phyloP scores from a whole-genome alignment of 2,888 invertebrate genomes.

The Volucella zonaria region DNA sequence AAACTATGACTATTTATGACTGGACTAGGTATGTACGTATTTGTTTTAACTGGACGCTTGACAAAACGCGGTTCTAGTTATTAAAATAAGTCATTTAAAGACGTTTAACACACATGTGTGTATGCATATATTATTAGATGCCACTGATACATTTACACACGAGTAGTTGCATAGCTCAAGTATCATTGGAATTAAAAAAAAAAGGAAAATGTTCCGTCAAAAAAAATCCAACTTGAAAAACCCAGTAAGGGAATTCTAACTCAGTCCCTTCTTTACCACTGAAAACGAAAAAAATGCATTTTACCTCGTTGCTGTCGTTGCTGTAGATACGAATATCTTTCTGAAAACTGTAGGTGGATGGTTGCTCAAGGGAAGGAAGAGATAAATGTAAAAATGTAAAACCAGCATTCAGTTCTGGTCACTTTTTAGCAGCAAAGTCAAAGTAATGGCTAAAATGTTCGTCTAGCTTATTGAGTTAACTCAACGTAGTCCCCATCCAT shows the following conservation, averaged over 20 bases:
- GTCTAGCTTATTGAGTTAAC: slow-evolving; percentile 14
- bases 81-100: too few species aligned
- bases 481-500: neutral
- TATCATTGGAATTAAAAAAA: neutral
- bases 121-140: too few species aligned
- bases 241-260: slow-evolving; percentile 15
- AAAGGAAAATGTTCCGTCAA: slow-evolving; percentile 17
- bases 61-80: too few species aligned
- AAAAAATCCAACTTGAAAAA: slow-evolving; percentile 24
- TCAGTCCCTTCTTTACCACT: slow-evolving; percentile 25
- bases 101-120: too few species aligned
- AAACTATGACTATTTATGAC: too few species aligned
- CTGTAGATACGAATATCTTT: slow-evolving; percentile 9
- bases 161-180: too few species aligned
- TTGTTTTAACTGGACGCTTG: too few species aligned
- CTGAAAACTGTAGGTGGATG: neutral
- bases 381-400: neutral
- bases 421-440: neutral
- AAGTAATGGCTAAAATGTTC: slow-evolving; percentile 15
- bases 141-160: too few species aligned
- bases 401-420: slow-evolving; percentile 1
- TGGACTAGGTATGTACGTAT: too few species aligned
- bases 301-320: slow-evolving; percentile 1
- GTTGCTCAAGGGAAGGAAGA: neutral
- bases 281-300: slow-evolving; percentile 42